Conservation (phyloP, 37 sponge, comb jelly and placozoan genomes). For the Agelas oroides region DNA sequence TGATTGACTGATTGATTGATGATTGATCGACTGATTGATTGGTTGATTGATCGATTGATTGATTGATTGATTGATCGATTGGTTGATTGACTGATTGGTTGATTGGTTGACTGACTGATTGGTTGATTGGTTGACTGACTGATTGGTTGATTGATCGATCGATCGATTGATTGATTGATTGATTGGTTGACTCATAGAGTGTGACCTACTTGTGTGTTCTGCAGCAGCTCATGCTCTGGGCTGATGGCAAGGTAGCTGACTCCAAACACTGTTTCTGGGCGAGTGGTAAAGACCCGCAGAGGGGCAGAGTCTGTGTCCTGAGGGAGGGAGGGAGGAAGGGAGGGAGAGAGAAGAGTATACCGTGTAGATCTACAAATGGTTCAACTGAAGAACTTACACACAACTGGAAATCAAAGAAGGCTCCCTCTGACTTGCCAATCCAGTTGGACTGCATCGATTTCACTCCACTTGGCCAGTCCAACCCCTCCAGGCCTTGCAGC, state of each 20-base stretch:
- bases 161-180: no score
- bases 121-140: no score
- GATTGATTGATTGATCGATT: no score
- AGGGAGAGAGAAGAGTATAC: not conserved
- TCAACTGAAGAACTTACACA: not conserved
- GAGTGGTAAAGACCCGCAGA: conserved; percentile 73
- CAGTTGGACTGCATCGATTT: conserved; percentile 78
- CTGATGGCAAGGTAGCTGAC: conserved; percentile 68
- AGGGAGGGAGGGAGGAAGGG: not conserved
- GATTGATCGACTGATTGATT: no score
- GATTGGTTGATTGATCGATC: no score
- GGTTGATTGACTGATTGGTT: no score
- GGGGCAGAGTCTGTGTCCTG: not conserved
- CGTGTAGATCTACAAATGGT: no score
- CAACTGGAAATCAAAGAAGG: conserved; percentile 74
- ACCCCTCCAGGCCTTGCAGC: conserved; percentile 69
- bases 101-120: no score
- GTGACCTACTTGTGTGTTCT: conserved; percentile 3
- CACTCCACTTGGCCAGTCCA: conserved; percentile 83
- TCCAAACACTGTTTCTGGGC: conserved; percentile 73
- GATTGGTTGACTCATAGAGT: no score
- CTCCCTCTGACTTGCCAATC: conserved; percentile 81
- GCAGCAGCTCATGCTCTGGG: conserved; percentile 57
- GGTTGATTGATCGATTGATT: no score
- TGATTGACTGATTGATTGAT: no score